Evolutionary conservation across 1,140 invertebrate species (phyloP), one percentile per base, ranked within the genome.

Genomic region (Caenorhabditis briggsae): DNA sequence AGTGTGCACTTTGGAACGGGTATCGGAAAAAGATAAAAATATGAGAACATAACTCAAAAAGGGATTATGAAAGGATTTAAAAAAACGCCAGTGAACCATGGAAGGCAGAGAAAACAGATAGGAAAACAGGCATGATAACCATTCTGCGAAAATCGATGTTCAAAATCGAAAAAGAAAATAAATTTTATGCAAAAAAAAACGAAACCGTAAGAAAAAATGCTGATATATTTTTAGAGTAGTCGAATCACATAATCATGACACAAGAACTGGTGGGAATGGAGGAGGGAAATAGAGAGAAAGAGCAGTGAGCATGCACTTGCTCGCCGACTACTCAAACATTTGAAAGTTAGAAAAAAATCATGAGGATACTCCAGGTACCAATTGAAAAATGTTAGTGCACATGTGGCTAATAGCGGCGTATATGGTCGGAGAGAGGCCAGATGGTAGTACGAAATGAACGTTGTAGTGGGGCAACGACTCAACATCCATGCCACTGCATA

Each of bases 381-480:
- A 53, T 9, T 78, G 70, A 18, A 78, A 78, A 7, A 78, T 78
- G 7, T 12, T 43, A 2, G 70, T 33, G 53, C 43, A 78, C 70
- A 78, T 78, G 6, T 78, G 25, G n/a, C 12, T 78, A 11, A 78
- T 78, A n/a, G 70, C 46, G 11, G 33, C 2, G 50, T 86, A 86
- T 23, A 86, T 86, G 18, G 50, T 55, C n/a, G 43, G 25, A 6
- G 58, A 83, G 50, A 86, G 25, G 9, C 85, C 78, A 41, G 50
- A 78, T 16, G 85, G 85, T 16, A 86, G 12, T 2, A 86, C 85
- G 41, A 86, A 86, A 25, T 86, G 70, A 5, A 86, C 70, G n/a
- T 86, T 86, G 78, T 86, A 86, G 55, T 86, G 85, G 8, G 74
- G 85, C 14, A 65, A 65, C 16, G 84, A 85, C 16, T 65, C 84